These are phyloP conservation scores for Pristionchus fissidentatus DNA, from an alignment of 2,888 invertebrate species.

Conservation along the genomic window DNA sequence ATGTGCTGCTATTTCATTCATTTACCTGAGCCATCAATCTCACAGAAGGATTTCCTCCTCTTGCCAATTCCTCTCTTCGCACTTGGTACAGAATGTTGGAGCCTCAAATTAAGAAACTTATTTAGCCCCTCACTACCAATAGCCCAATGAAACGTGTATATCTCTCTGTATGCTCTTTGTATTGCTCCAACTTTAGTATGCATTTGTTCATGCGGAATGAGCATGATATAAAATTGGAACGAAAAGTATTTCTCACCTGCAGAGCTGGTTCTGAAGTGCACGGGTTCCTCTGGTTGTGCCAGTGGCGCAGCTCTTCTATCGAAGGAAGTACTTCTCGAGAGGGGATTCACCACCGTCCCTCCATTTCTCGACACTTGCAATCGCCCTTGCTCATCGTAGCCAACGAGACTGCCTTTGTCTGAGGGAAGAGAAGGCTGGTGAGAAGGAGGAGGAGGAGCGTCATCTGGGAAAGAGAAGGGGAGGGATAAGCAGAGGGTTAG, in stretches of 20 bases:
- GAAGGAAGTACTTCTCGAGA: constrained; percentile 53
- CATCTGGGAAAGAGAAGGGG: constrained; percentile 23
- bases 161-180: not conserved
- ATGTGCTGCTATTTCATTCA: not conserved
- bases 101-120: constrained; percentile 52
- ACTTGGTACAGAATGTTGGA: constrained; percentile 74
- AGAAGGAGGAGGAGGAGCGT: constrained; percentile 13
- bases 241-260: constrained; percentile 1
- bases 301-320: constrained; percentile 50
- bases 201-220: not conserved
- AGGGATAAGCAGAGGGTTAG: not conserved
- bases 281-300: constrained; percentile 43
- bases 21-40: constrained; percentile 55
- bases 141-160: not conserved
- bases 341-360: not conserved
- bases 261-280: constrained; percentile 47
- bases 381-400: constrained; percentile 66
- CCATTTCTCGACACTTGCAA: constrained; percentile 54
- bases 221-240: not conserved
- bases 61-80: constrained; percentile 72
- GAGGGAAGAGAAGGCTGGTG: constrained; percentile 16
- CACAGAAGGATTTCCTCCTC: constrained; percentile 73
- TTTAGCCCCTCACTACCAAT: not conserved
- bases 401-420: constrained; percentile 57
- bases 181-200: not conserved